Base-by-base conservation (phyloP, 2,888 invertebrate species). In the Microplitis deprimator region DNA sequence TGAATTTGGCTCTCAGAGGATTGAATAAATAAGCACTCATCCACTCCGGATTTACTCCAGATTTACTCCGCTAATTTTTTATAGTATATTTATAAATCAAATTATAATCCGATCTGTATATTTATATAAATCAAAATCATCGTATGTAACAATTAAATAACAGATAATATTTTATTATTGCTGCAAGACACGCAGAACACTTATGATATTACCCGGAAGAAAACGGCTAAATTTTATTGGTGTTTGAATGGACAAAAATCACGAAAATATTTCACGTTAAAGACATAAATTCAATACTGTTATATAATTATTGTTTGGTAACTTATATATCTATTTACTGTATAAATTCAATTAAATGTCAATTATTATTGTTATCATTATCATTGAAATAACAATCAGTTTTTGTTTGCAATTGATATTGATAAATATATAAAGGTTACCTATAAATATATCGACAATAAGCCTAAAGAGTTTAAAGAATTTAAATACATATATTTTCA, bases 141-240 rank as follows among this genome's bases (percentile, higher is more conserved):
- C 13, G n/a, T 38, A 20, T 5, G 70, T 59, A n/a, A 70, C 8
- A 70, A 70, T 70, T 70, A 62, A 71, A 71, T 71, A 61, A 38
- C 39, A 16, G 6, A 71, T 59, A 50, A 50, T 71, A 67, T 20
- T 20, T 67, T 60, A 20, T 29, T 70, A 76, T 76, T 20, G 72
- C 61, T 41, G 7, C 5, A 16, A 72, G 67, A 40, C 76, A 76
- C 76, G 76, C 71, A 72, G 39, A 41, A 59, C 70, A 70, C 70
- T 70, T 67, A 59, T 67, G 10, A 60, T 60, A 61, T 76, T 50
- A 50, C 50, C 13, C 50, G 50, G 10, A 50, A 50, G 50, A 8
- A 13, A 50, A 50, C 50, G 13, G 50, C 50, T 50, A 50, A 8
- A 50, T 50, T 50, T 50, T 50, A 50, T 50, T 50, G 50, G 50